Conservation (phyloP, 2,888 invertebrate genomes). For the Diloba caeruleocephala region DNA sequence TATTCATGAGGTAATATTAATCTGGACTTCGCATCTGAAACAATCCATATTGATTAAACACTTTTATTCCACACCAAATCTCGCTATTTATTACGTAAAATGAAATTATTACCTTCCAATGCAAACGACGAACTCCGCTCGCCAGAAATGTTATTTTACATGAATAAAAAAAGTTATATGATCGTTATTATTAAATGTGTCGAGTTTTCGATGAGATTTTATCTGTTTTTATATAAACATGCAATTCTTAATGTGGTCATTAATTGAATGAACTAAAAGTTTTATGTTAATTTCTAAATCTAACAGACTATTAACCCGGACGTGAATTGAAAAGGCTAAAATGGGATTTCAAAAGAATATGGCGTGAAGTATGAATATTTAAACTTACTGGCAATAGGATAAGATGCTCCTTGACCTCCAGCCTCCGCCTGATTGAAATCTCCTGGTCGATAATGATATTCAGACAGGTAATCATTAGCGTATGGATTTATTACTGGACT, state of each 20-base stretch:
- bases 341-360: not conserved
- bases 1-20: slow-evolving; percentile 61
- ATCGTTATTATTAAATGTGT: slow-evolving; percentile 30
- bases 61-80: slow-evolving; percentile 27
- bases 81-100: slow-evolving; percentile 41
- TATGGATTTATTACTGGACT: slow-evolving; percentile 12
- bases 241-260: not conserved
- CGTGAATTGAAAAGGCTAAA: too few species aligned
- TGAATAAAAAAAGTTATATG: slow-evolving; percentile 36
- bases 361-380: not conserved
- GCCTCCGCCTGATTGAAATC: slow-evolving; percentile 1
- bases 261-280: not conserved
- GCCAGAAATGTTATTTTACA: slow-evolving; percentile 46
- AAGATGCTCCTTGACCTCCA: not conserved
- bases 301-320: too few species aligned
- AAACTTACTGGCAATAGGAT: slow-evolving; percentile 20
- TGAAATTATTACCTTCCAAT: slow-evolving; percentile 47
- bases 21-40: slow-evolving; percentile 65
- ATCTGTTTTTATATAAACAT: slow-evolving; percentile 5
- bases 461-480: slow-evolving; percentile 22
- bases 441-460: slow-evolving; percentile 13
- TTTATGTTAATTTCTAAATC: too few species aligned
- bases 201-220: slow-evolving; percentile 17
- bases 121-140: slow-evolving; percentile 37
- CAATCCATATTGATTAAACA: slow-evolving; percentile 34